These are phyloP conservation scores for Nannobrachium achirus DNA, from an alignment of 2,113 vertebrate genomes.

Conservation along the genomic window DNA sequence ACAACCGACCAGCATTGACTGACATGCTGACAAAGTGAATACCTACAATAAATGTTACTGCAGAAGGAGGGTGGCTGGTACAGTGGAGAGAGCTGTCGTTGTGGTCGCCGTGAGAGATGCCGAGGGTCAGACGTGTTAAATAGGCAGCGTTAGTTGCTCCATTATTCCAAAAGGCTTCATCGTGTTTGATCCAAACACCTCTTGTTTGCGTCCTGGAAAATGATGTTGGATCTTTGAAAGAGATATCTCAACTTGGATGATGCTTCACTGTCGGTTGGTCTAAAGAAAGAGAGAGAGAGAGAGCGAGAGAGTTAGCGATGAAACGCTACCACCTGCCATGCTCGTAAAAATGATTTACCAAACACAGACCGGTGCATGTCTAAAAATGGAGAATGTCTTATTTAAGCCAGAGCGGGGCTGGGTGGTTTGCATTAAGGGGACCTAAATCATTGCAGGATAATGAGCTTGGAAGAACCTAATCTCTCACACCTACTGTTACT, in stretches of 20 bases:
- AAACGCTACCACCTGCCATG: conserved; percentile 34
- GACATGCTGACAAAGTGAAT: too few species aligned
- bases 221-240: background rate
- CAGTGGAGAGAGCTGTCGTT: too few species aligned
- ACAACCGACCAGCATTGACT: too few species aligned
- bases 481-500: conserved; percentile 33
- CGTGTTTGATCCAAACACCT: background rate
- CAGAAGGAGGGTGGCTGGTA: too few species aligned
- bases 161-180: background rate
- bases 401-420: conserved; percentile 4
- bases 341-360: conserved; percentile 64
- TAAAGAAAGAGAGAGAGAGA: conserved; percentile 5
- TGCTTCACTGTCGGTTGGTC: background rate
- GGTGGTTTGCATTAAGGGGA: conserved; percentile 18
- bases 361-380: conserved; percentile 17
- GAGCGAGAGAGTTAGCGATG: conserved; percentile 18
- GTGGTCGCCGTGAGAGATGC: too few species aligned
- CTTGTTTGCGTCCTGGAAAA: conserved; percentile 21
- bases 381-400: conserved; percentile 24
- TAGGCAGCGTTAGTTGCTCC: too few species aligned
- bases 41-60: too few species aligned
- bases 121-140: too few species aligned
- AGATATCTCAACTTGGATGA: background rate
- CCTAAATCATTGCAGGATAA: conserved; percentile 30
- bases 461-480: conserved; percentile 6